Evolutionary conservation across 2,888 invertebrate species (phyloP).

Genomic region (Sepioteuthis lessoniana): DNA sequence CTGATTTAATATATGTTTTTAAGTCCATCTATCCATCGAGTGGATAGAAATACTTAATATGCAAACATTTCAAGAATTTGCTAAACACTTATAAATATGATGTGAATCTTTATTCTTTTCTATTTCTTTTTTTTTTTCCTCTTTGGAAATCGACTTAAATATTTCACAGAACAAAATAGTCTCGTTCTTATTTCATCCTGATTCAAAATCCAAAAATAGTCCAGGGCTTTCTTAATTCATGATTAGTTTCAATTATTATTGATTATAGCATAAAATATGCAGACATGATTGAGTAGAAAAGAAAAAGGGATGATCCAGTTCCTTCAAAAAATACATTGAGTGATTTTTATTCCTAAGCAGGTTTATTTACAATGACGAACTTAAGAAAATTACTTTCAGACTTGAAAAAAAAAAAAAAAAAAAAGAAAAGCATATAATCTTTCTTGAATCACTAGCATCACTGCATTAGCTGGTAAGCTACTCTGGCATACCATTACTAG

Average conservation of each 20-base stretch:
- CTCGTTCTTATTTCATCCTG: not conserved
- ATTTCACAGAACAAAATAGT: no score
- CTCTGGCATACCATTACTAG: not conserved
- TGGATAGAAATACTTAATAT: no score
- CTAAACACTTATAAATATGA: no score
- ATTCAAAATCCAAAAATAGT: not conserved
- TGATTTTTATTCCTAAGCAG: not conserved
- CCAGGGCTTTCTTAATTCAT: not conserved
- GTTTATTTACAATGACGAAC: not conserved
- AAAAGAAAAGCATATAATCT: not conserved
- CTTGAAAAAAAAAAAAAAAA: not conserved
- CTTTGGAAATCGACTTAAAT: no score
- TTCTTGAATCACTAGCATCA: not conserved
- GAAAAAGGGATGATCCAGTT: not conserved
- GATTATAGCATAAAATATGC: not conserved
- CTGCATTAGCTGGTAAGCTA: no score
- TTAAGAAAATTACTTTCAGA: not conserved
- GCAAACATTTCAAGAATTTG: no score
- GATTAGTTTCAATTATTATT: slow-evolving; percentile 33
- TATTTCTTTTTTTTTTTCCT: no score
- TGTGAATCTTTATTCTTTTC: no score
- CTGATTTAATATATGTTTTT: no score
- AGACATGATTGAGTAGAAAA: not conserved
- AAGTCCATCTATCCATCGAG: no score
- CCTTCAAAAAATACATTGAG: not conserved